A percentile compares a stretch with the other conserved stretches of the same genome.
These are phyloP conservation scores for Melanotaenia nigrans DNA, from an alignment of 2,797 vertebrate species.

Conservation along the genomic window DNA sequence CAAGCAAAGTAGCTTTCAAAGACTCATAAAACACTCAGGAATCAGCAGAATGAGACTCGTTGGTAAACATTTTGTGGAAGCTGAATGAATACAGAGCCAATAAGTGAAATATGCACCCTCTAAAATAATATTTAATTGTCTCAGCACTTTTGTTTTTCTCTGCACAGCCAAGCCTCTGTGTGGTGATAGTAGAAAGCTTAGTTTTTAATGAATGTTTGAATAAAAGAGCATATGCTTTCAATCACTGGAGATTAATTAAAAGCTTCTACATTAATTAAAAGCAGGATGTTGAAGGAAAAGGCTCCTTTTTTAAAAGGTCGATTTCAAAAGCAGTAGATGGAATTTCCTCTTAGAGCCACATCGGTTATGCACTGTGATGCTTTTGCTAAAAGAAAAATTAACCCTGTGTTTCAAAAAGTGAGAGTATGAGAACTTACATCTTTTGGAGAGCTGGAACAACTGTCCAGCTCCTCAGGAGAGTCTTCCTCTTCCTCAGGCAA, in stretches of 20 bases:
- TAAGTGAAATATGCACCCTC: constrained; percentile 5
- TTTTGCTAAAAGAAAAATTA: constrained; percentile 20
- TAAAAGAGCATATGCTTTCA: constrained; percentile 16
- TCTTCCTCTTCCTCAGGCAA: constrained; percentile 93
- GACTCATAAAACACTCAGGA: constrained; percentile 25
- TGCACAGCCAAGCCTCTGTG: not conserved
- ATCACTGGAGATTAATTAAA: constrained; percentile 12
- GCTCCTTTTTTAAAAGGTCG: constrained; percentile 8
- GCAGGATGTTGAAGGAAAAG: constrained; percentile 3
- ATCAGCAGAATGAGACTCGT: constrained; percentile 9
- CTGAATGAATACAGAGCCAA: constrained; percentile 19
- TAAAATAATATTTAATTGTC: constrained; percentile 23
- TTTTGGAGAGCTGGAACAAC: constrained; percentile 81
- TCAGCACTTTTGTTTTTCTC: constrained; percentile 1
- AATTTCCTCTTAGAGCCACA: constrained; percentile 16
- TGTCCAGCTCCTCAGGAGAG: constrained; percentile 87
- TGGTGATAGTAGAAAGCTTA: not conserved
- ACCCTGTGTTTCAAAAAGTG: not conserved
- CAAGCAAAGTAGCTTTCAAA: constrained; percentile 3
- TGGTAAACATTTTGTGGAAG: constrained; percentile 26
- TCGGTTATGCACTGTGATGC: constrained; percentile 20
- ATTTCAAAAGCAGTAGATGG: constrained; percentile 9
- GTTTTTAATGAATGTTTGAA: constrained; percentile 7
- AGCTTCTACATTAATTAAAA: not conserved
- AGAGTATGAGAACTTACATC: constrained; percentile 82